Base-by-base conservation (phyloP, 2,888 invertebrate genomes). In the Agriopis marginaria region DNA sequence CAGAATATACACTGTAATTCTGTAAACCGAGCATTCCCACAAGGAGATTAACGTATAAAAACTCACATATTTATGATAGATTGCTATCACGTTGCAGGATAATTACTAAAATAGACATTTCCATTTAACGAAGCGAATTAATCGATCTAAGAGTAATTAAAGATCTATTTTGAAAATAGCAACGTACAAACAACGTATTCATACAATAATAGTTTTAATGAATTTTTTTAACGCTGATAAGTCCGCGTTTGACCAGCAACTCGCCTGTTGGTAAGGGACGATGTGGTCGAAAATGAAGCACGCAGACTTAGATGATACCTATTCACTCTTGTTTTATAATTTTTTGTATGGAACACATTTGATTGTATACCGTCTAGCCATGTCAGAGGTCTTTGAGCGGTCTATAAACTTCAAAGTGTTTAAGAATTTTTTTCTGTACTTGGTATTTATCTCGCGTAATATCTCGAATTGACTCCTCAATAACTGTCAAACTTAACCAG, bases 41-140 rank as follows among this genome's bases (percentile, higher is more conserved):
- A 56, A 60, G 39, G 32, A 32, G 32, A 47, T 47, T 51, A 44
- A 14, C 39, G 32, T 8, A 53, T 55, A 50, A 66, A 56, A 62
- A 65, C 65, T 47, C 44, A 12, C 42, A 32, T 53, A 65, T 58
- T 32, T 50, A 64, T 59, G 10, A 42, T 42, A 53, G 17, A 70
- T 70, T 62, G 62, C 58, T 65, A 40, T 69, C 69, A 62, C 61
- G 65, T 65, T 67, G 50, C n/a, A 62, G 51, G 58, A 51, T 32
- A 63, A 62, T 67, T 40, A 39, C 14, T 17, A 45, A 65, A 62
- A 53, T 44, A n/a, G 12, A 40, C 50, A 17, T 14, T 17, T 55
- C n/a, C 14, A 40, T 55, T 55, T 55, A 40, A 54, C 7, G 54
- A 32, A 12, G 42, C 8, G 53, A 9, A 40, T 14, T 14, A 14